Percentiles rank a stretch among this genome's conserved stretches.
phyloP scores from a whole-genome alignment of 1,140 invertebrate genomes.

The Meloidogyne exigua region DNA sequence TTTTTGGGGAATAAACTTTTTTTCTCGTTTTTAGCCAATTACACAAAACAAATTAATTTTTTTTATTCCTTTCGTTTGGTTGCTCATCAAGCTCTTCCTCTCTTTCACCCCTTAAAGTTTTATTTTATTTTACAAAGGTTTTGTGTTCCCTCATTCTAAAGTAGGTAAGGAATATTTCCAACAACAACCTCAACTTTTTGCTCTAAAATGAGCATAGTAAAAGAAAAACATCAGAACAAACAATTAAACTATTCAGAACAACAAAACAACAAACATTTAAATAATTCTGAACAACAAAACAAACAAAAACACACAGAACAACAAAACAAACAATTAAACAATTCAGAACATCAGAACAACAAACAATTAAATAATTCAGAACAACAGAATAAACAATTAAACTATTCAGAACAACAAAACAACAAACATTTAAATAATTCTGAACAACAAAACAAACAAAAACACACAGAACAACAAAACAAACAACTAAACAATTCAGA shows the following conservation, averaged over 20 bases:
- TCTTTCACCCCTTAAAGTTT: not conserved
- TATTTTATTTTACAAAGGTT: not conserved
- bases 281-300: not conserved
- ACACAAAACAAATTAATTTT: constrained; percentile 5
- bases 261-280: not conserved
- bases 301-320: not conserved
- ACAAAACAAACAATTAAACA: not conserved
- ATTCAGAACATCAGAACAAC: not conserved
- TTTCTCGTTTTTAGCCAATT: constrained; percentile 1
- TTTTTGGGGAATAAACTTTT: not conserved
- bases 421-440: not conserved
- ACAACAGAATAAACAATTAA: not conserved
- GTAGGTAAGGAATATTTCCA: not conserved
- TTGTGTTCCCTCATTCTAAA: not conserved
- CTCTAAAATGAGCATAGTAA: not conserved
- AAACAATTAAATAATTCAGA: no score
- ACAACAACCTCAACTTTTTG: not conserved
- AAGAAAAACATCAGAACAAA: not conserved
- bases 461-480: not conserved
- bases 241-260: not conserved
- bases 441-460: not conserved
- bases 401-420: not conserved
- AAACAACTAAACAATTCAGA: not conserved
- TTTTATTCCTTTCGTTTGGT: not conserved
- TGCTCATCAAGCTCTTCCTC: not conserved